Evolutionary conservation across 2,113 vertebrate species (phyloP).

Genomic region (Lasiurus borealis): DNA sequence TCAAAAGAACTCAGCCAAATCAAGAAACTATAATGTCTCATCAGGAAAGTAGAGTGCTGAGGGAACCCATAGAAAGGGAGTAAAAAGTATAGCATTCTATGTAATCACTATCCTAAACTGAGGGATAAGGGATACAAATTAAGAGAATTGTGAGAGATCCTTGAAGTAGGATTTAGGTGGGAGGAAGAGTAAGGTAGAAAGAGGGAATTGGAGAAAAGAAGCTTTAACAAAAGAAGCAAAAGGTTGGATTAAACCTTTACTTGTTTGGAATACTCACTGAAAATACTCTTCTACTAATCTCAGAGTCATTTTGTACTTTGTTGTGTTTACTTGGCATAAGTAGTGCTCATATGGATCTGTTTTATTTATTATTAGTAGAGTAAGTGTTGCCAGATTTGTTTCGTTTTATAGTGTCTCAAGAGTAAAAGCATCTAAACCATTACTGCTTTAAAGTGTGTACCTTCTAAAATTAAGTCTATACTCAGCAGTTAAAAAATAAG

Average conservation of each 20-base stretch:
- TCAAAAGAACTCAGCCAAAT: not conserved
- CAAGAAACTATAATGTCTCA: not conserved
- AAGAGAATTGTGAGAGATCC: not conserved
- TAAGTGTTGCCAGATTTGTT: not conserved
- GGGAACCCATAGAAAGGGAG: not conserved
- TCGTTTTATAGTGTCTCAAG: not conserved
- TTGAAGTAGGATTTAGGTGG: not conserved
- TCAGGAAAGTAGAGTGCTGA: not conserved
- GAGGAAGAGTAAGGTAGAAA: not conserved
- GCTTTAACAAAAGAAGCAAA: not conserved
- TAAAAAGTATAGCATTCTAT: not conserved
- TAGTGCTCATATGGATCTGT: not conserved
- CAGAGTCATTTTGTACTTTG: not conserved
- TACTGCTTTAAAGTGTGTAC: constrained; percentile 50
- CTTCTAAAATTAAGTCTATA: constrained; percentile 49
- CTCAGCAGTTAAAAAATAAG: constrained; percentile 39
- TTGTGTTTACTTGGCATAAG: not conserved
- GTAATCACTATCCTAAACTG: not conserved
- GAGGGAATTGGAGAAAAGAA: not conserved
- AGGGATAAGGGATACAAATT: not conserved
- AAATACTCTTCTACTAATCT: constrained; percentile 21
- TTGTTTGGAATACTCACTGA: constrained; percentile 14
- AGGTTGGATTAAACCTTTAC: not conserved
- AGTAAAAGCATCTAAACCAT: not conserved
- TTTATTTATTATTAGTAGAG: constrained; percentile 13